phyloP scores from a whole-genome alignment of 1,140 invertebrate genomes.

The Sesamia nonagrioides region DNA sequence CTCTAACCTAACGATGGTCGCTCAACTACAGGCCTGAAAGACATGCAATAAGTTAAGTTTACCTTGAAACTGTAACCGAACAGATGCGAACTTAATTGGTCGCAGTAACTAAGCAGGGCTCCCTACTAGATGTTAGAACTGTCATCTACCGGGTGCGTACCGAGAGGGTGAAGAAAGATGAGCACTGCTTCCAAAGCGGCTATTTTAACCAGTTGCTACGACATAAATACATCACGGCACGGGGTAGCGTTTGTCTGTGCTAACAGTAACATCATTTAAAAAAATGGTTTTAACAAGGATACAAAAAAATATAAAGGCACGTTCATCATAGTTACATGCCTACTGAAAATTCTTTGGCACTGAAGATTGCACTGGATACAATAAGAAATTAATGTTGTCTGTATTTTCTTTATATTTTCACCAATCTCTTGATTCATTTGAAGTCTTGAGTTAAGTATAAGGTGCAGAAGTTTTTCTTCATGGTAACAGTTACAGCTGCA shows the following conservation, averaged over 20 bases:
- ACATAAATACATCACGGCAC: background rate
- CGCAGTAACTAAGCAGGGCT: no score
- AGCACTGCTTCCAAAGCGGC: background rate
- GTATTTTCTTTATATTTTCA: slow-evolving; percentile 44
- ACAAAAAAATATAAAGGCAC: slow-evolving; percentile 36
- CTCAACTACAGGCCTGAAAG: no score
- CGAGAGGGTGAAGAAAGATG: no score
- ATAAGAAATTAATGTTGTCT: slow-evolving; percentile 19
- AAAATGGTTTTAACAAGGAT: background rate
- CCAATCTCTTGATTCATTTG: slow-evolving; percentile 48
- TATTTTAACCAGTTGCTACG: no score
- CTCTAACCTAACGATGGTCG: no score
- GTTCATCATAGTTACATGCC: slow-evolving; percentile 7
- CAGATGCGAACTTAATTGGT: no score
- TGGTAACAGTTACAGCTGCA: slow-evolving; percentile 45
- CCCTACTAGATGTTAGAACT: no score
- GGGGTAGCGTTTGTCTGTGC: background rate
- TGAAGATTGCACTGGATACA: slow-evolving; percentile 40
- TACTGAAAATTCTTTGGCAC: slow-evolving; percentile 41
- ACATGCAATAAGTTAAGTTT: no score
- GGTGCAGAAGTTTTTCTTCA: slow-evolving; percentile 50
- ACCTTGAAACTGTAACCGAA: background rate
- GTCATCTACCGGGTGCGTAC: no score
- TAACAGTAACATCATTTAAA: background rate
- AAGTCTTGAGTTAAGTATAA: slow-evolving; percentile 59